Evolutionary conservation across 2,888 invertebrate species (phyloP), one percentile per base, ranked within the genome.

Genomic region (Drosophila prostipennis): DNA sequence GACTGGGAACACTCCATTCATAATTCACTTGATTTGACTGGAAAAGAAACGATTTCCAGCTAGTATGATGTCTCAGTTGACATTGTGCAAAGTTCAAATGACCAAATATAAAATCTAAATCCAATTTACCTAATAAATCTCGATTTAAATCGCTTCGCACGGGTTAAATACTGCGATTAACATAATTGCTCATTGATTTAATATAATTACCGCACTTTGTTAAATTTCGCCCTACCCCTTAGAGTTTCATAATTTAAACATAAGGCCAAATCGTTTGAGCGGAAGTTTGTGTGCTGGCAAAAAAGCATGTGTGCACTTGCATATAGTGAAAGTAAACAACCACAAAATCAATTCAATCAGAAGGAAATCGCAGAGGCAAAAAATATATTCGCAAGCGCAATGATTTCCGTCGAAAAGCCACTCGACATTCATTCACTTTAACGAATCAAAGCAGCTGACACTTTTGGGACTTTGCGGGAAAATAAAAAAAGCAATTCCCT

Each of bases 391-490:
- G 19, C 19, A 19, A 2, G 19, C 19, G 19, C 1, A 19, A 2
- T 19, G 19, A 19, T 19, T 19, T 19, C 39, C 55, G 55, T 13
- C n/a, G 40, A 16, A 49, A 37, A 63, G 43, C 29, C 23, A 23
- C 19, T 6, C 19, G 61, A 16, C n/a, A 43, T 49, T 48, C 46
- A 11, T 59, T 42, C 13, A 34, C 32, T 63, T 55, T 42, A 11
- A 6, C 53, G 57, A 65, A 55, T 51, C 74, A 45, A 56, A 60
- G 59, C 48, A 45, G 23, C 46, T 43, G 74, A 55, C 46, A 73
- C 40, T 55, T 51, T 55, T 26, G 40, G 43, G 53, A 16, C 14
- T 56, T 55, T 64, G 3, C 6, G 39, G 26, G 13, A 42, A 42
- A 16, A 13, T 6, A 23, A 42, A 42, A 43, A 79, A 60, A 32